Percentiles rank a stretch among this genome's conserved stretches.
Evolutionary conservation across 1,140 invertebrate genomes (phyloP).

Genomic region (Tribolium madens): DNA sequence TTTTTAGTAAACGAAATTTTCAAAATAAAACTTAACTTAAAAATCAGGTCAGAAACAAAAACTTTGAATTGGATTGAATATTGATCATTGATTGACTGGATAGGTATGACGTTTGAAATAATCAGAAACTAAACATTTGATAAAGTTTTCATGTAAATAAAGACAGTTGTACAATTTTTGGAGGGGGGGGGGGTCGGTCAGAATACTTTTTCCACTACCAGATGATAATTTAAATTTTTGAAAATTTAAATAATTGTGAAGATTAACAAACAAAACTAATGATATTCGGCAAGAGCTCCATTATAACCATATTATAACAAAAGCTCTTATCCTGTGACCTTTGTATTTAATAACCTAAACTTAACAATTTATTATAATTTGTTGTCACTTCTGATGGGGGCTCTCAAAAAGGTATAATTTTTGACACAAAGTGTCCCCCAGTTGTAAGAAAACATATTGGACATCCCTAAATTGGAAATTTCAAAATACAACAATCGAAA

Average conservation of each 20-base stretch:
- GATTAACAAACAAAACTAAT: neutral
- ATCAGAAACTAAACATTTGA: no score
- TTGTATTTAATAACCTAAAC: neutral
- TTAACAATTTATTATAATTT: neutral
- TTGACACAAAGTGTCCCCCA: no score
- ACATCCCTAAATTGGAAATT: neutral
- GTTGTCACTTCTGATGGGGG: neutral
- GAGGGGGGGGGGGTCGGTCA: no score
- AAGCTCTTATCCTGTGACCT: neutral
- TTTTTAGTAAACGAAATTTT: neutral
- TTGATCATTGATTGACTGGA: no score
- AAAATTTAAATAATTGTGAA: neutral
- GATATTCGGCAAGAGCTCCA: neutral
- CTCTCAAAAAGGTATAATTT: no score
- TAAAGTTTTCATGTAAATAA: no score
- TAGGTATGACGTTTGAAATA: no score
- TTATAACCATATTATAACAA: neutral
- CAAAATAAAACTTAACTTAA: neutral
- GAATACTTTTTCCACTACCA: neutral
- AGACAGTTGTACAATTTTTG: neutral
- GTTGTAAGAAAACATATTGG: neutral
- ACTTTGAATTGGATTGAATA: no score
- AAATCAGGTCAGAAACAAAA: no score
- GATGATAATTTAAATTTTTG: neutral
- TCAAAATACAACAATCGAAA: neutral